phyloP scores from a whole-genome alignment of 2,888 invertebrate species.

The Habrosyne pyritoides region DNA sequence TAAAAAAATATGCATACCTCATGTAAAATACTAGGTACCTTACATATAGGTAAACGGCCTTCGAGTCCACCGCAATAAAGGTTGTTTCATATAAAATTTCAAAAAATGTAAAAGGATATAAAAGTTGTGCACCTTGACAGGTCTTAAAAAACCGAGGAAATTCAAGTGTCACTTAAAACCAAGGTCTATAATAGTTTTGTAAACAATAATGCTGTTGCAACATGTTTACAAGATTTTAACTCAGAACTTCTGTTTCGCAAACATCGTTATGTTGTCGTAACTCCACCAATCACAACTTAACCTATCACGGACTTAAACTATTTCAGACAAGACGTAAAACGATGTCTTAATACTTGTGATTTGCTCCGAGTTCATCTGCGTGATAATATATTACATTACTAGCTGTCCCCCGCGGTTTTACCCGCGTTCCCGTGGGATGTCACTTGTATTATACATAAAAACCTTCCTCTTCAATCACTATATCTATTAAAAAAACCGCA shows the following conservation, averaged over 20 bases:
- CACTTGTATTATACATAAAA: no score
- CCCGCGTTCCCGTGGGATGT: no score
- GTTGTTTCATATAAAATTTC: neutral
- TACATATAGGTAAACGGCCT: neutral
- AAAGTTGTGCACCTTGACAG: constrained; percentile 1
- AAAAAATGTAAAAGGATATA: neutral
- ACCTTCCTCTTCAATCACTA: no score
- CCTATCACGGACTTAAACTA: no score
- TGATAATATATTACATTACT: no score
- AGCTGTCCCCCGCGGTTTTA: no score
- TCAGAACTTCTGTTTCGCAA: neutral
- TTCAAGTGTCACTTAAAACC: neutral
- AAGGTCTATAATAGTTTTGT: neutral
- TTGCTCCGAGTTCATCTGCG: no score
- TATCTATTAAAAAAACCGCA: no score
- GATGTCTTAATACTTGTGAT: no score
- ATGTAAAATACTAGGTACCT: no score
- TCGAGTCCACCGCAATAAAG: neutral
- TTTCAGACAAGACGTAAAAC: no score
- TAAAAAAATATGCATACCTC: no score
- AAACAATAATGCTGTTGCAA: neutral
- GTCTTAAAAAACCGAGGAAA: neutral
- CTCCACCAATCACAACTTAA: neutral
- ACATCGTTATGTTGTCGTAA: neutral
- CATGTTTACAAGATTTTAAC: neutral